Evolutionary conservation across 2,888 invertebrate species (phyloP), one percentile per base, ranked within the genome.

Genomic region (Koerneria pararmatus): DNA sequence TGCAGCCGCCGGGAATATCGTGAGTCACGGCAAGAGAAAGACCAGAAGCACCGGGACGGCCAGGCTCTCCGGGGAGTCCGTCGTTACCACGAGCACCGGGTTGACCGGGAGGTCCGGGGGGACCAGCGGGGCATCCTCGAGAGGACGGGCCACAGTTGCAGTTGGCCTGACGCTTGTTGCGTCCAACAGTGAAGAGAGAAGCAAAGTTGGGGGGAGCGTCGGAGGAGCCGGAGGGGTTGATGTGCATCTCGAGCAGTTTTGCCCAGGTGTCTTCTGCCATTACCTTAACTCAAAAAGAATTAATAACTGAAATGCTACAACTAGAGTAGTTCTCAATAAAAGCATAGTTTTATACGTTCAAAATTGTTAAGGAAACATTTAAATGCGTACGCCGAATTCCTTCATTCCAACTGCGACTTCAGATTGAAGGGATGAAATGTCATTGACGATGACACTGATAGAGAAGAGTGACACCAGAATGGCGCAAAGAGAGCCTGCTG

Each of bases 401-500:
- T n/a, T 68, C 51, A 73, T 70, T 24, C 70, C 69, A 41, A 67
- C 67, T 59, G 69, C 66, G 31, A 75, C 76, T 56, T 76, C 76
- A 58, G 67, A 56, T 3, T 73, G 67, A 46, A 76, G 71, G 49
- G 63, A 67, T 69, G 74, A 72, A 60, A 76, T 76, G 59, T 76
- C 76, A 31, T 67, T 69, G n/a, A 76, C 74, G 67, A 76, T 76
- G 60, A 69, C 69, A 51, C 69, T 71, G 41, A 75, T 73, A 8
- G 73, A 71, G 56, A 66, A 66, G 29, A 75, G 66, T 57, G 75
- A 72, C 32, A 70, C 71, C 41, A 74, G 60, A 63, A 37, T 71
- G 70, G 54, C 76, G 73, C 58, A 72, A 53, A 49, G 71, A 61
- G 70, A 74, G 71, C 61, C 71, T 41, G 61, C 73, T 72, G 63